Evolutionary conservation across 2,888 invertebrate genomes (phyloP).

Genomic region (Myopa testacea): DNA sequence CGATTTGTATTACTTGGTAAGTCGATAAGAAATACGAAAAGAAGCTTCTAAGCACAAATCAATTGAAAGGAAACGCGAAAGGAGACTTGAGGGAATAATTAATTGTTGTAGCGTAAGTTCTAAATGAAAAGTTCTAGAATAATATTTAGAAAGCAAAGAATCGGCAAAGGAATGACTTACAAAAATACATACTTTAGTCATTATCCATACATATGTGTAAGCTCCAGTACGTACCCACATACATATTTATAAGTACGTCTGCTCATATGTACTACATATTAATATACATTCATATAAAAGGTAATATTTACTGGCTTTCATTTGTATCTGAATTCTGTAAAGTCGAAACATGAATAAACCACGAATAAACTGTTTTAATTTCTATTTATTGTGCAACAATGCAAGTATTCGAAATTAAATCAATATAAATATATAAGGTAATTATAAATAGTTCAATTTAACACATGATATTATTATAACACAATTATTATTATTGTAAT

Average conservation of each 20-base stretch:
- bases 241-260: not conserved
- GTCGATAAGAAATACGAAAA: not conserved
- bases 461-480: slow-evolving; percentile 30
- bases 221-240: not conserved
- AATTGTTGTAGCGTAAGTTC: not conserved
- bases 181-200: not conserved
- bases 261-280: slow-evolving; percentile 2
- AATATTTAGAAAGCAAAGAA: not conserved
- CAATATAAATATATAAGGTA: slow-evolving; percentile 43
- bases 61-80: not conserved
- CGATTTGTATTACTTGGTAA: slow-evolving; percentile 39
- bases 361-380: not conserved
- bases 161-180: not conserved
- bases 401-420: slow-evolving; percentile 42
- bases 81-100: not conserved
- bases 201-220: slow-evolving; percentile 1
- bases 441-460: slow-evolving; percentile 57
- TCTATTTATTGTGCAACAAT: slow-evolving; percentile 15
- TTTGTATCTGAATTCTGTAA: not conserved
- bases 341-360: not conserved
- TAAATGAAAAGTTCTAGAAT: not conserved
- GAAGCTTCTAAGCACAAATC: not conserved
- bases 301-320: not conserved
- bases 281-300: not conserved
- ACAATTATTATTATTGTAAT: slow-evolving; percentile 39